Base-by-base conservation (phyloP, 2,888 invertebrate genomes). In the Diarsia brunnea region DNA sequence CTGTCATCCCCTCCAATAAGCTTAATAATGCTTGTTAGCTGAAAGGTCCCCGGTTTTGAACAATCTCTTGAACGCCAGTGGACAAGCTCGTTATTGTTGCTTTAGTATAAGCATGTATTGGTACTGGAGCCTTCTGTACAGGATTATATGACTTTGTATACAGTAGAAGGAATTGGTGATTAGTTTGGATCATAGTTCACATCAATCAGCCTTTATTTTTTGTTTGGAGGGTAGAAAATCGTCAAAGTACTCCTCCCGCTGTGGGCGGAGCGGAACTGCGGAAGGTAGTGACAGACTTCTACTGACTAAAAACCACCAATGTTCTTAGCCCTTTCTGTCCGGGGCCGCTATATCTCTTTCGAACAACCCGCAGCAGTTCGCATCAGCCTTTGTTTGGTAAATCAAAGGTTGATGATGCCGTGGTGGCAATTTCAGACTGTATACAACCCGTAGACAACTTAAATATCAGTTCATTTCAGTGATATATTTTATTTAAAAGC, bases 11-110 rank as follows among this genome's bases (percentile, higher is more conserved):
- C 8, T 55, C 47, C 75, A 69, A 80, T 65, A 74, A 53, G 75
- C 64, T 75, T 64, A 65, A 74, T 80, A 75, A 69, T 64, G 69
- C 69, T 75, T 80, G 81, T 69, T 79, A 81, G 75, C 21, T 64
- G 58, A 69, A 65, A 49, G 58, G 58, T 53, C 27, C n/a, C 31
- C 2, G 47, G 38, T 24, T 80, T 55, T 79, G 65, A 75, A 65
- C 43, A 69, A 80, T 61, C 79, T 75, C 79, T 75, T 69, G 64
- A 79, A 60, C 65, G 64, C 58, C 69, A 16, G 16, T 49, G 14
- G 24, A 60, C n/a, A 47, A 45, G 58, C 27, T 75, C 68, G 69
- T 75, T 69, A 60, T n/a, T 61, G 60, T 61, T 53, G n/a, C 19
- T n/a, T 45, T 66, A 47, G 27, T 79, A 27, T n/a, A 43, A n/a